These are phyloP conservation scores for Sinodicranocentrus sp. DNA, from an alignment of 2,888 invertebrate genomes.

Conservation along the genomic window DNA sequence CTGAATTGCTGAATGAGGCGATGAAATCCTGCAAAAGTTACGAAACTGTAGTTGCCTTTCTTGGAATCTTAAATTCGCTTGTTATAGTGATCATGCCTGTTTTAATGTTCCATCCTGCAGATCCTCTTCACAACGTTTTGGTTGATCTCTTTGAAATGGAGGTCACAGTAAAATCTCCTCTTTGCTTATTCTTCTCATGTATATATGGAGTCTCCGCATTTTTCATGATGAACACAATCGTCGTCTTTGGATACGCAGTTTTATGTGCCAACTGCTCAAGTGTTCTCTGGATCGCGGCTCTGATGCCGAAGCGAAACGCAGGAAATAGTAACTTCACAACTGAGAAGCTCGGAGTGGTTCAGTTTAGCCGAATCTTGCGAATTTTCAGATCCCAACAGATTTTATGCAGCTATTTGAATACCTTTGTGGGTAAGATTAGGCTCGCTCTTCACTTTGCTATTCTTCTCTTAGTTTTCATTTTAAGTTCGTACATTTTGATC, in stretches of 20 bases:
- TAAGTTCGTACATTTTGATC: not conserved
- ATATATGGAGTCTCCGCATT: not conserved
- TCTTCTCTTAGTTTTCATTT: not conserved
- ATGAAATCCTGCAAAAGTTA: not conserved
- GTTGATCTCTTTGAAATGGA: conserved; percentile 1
- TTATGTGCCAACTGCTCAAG: not conserved
- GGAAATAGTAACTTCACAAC: no score
- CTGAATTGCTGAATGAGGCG: not conserved
- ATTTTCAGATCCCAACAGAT: conserved; percentile 10
- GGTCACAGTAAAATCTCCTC: not conserved
- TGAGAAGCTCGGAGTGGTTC: not conserved
- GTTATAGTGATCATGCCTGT: not conserved
- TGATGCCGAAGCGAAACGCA: no score
- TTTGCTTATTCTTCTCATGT: not conserved
- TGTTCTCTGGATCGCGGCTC: not conserved
- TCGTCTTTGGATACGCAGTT: not conserved
- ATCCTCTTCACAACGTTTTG: not conserved
- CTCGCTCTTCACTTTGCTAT: conserved; percentile 18
- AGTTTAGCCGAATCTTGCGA: not conserved
- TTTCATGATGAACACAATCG: conserved; percentile 9
- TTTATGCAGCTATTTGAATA: conserved; percentile 12
- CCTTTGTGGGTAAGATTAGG: not conserved
- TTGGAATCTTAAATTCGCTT: not conserved
- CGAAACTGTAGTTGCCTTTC: not conserved
- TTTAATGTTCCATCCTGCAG: conserved; percentile 8